A percentile compares a stretch with the other conserved stretches of the same genome.
Conservation (phyloP, 1,140 invertebrate species). For the Druon quercuslanigerum region DNA sequence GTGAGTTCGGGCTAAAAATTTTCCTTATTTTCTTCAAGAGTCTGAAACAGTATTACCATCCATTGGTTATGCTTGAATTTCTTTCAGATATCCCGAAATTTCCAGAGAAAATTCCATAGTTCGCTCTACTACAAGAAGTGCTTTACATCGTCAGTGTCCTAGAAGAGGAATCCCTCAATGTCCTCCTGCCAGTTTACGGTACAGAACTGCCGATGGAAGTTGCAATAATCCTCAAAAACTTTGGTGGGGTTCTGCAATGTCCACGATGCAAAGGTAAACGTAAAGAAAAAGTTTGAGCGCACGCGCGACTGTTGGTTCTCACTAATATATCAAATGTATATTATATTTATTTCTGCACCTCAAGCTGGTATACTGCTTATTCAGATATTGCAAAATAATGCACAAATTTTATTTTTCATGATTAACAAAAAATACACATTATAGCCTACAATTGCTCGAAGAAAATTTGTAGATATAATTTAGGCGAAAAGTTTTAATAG, state of each 20-base stretch:
- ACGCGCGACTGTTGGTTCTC: too few species aligned
- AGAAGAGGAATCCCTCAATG: constrained; percentile 78
- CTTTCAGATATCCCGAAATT: constrained; percentile 57
- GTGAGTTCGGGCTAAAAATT: constrained; percentile 49
- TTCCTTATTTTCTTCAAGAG: neutral
- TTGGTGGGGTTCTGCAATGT: constrained; percentile 89
- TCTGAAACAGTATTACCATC: neutral
- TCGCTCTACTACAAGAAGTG: constrained; percentile 46
- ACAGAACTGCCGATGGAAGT: constrained; percentile 88
- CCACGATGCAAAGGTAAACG: constrained; percentile 81
- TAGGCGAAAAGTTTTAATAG: too few species aligned
- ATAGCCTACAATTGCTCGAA: too few species aligned
- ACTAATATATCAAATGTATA: too few species aligned
- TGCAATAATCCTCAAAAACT: constrained; percentile 88
- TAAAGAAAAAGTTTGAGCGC: neutral
- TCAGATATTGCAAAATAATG: too few species aligned
- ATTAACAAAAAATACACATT: too few species aligned
- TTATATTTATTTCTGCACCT: too few species aligned
- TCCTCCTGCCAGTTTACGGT: constrained; percentile 78
- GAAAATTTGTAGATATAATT: too few species aligned
- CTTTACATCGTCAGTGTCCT: constrained; percentile 80
- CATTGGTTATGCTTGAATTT: constrained; percentile 35
- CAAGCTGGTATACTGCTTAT: too few species aligned
- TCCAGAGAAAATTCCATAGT: constrained; percentile 52
- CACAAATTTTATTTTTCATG: too few species aligned